These are phyloP conservation scores for Zosterops lateralis DNA, from an alignment of 2,113 vertebrate genomes.

Conservation along the genomic window DNA sequence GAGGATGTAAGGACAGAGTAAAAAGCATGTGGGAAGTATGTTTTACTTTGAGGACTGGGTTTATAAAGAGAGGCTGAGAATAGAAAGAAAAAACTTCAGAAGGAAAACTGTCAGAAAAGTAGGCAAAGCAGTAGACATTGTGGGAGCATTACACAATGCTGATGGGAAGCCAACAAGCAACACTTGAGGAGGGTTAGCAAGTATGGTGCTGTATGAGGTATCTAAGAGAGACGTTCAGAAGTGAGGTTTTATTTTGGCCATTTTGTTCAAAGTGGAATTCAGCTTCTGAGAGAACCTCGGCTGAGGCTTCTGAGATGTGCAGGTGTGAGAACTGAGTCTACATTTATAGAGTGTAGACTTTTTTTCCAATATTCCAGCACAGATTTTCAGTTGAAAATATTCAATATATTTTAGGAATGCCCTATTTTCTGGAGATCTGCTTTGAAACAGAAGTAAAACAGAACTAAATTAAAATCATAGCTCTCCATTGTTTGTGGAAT, in stretches of 20 bases:
- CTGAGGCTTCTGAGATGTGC: background rate
- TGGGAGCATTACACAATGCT: background rate
- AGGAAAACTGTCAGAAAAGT: background rate
- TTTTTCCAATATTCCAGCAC: background rate
- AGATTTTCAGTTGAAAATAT: background rate
- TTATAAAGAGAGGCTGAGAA: background rate
- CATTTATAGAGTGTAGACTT: background rate
- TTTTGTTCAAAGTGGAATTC: background rate
- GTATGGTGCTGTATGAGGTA: accelerated
- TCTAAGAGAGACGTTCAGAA: background rate
- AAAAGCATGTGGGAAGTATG: background rate
- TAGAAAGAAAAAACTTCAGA: background rate
- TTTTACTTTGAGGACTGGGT: background rate
- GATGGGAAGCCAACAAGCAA: background rate
- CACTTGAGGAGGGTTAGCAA: background rate
- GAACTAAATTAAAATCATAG: conserved; percentile 22
- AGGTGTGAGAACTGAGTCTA: background rate
- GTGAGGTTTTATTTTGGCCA: background rate
- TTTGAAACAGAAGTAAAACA: conserved; percentile 8
- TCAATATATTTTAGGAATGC: background rate
- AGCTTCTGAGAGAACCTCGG: background rate
- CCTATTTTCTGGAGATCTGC: background rate
- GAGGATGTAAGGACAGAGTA: background rate
- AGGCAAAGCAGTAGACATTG: background rate
- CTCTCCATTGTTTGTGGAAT: background rate